Conservation (phyloP, 2,797 vertebrate species). For the Glossophaga mutica region DNA sequence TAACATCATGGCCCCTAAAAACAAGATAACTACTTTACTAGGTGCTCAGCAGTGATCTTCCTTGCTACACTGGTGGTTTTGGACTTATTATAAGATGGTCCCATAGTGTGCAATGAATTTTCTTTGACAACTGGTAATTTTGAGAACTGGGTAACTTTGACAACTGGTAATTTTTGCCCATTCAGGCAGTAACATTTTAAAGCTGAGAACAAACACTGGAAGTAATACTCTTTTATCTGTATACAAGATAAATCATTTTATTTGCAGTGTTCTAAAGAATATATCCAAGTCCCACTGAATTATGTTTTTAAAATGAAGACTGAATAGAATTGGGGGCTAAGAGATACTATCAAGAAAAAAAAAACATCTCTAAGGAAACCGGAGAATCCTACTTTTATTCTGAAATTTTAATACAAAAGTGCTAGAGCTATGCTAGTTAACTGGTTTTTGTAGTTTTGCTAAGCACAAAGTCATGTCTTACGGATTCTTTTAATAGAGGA, state of each 20-base stretch:
- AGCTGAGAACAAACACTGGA: not conserved
- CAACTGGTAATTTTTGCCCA: not conserved
- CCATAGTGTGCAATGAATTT: not conserved
- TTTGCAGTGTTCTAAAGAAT: conserved; percentile 39
- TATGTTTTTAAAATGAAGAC: conserved; percentile 44
- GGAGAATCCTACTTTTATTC: conserved; percentile 9
- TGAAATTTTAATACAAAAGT: conserved; percentile 22
- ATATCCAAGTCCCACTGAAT: conserved; percentile 37
- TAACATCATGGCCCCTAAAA: not conserved
- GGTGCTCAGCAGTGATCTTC: not conserved
- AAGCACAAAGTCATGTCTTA: conserved; percentile 34
- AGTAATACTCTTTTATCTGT: not conserved
- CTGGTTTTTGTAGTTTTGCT: conserved; percentile 29
- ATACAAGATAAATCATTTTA: not conserved
- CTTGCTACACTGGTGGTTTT: not conserved
- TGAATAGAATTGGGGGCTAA: not conserved
- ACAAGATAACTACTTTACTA: not conserved
- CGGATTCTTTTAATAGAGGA: conserved; percentile 41
- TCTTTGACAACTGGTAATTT: not conserved
- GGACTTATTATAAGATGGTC: not conserved
- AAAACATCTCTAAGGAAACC: conserved; percentile 25
- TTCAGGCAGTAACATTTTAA: conserved; percentile 31
- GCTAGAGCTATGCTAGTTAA: not conserved
- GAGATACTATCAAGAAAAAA: not conserved
- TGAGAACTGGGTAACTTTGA: not conserved